Percentiles rank a stretch among this genome's conserved stretches.
Conservation (phyloP, 2,113 vertebrate genomes). For the Thamnaconus septentrionalis region DNA sequence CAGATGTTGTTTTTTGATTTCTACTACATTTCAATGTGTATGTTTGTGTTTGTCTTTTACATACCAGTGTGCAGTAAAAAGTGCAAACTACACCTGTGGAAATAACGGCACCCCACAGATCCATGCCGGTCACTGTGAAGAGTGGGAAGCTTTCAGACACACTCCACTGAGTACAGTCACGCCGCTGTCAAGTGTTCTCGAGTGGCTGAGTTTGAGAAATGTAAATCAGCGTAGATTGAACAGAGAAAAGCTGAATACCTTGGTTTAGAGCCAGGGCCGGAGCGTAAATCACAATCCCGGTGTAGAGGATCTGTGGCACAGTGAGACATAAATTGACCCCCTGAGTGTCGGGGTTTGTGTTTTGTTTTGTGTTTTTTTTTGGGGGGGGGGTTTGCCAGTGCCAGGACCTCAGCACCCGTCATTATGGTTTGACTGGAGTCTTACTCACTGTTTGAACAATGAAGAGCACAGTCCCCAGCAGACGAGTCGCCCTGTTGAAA, state of each 20-base stretch:
- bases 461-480: slow-evolving; percentile 83
- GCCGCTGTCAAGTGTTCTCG: slow-evolving; percentile 24
- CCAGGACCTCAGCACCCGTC: background rate
- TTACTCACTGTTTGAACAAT: slow-evolving; percentile 87
- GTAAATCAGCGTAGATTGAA: background rate
- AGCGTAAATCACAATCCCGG: slow-evolving; percentile 94
- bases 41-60: slow-evolving; percentile 14
- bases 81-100: slow-evolving; percentile 88
- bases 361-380: background rate
- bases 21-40: background rate
- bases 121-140: slow-evolving; percentile 83
- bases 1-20: background rate
- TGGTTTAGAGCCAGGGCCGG: slow-evolving; percentile 96
- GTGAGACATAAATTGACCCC: background rate
- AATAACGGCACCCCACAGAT: slow-evolving; percentile 87
- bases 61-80: slow-evolving; percentile 90
- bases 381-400: no score
- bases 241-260: slow-evolving; percentile 72
- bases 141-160: slow-evolving; percentile 2
- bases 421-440: slow-evolving; percentile 16
- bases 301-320: slow-evolving; percentile 84
- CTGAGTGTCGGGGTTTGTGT: no score
- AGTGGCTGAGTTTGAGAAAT: slow-evolving; percentile 1
- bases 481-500: slow-evolving; percentile 82
- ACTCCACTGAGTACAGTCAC: slow-evolving; percentile 8